Evolutionary conservation across 2,888 invertebrate genomes (phyloP), one percentile per base, ranked within the genome.

Genomic region (Crocallis elinguaria): DNA sequence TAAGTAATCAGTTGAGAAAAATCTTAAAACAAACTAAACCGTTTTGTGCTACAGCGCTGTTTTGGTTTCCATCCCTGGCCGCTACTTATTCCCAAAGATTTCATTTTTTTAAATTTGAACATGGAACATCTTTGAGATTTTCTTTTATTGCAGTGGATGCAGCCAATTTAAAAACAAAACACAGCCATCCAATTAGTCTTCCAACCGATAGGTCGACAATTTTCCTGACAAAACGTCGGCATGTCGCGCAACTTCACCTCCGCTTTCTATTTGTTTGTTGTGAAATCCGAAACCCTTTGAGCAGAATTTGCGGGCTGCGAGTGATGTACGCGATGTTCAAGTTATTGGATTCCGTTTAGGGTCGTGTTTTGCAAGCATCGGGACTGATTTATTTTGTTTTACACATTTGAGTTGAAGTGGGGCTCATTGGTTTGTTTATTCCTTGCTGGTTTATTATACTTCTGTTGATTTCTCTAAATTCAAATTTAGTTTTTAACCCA

Each of bases 201-300:
- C 38, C 32, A 11, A 23, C 21, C 13, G 19, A 39, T 49, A 33
- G 27, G 49, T 42, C 42, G 17, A 21, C 42, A 21, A 42, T 50
- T 35, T 42, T 30, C 42, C 41, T 21, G 33, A 30, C 23, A 14
- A 36, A 39, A 30, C 23, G 43, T 43, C 49, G 35, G 52, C 32
- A 45, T 38, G 44, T 51, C 44, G 48, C 54, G 32, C 41, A 49
- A 58, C 51, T 59, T 59, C 49, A 59, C 55, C 55, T 50, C 37
- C 39, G 37, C 42, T 69, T 69, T 69, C 66, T 68, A 67, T 72
- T 72, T 70, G 69, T 75, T 76, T 71, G 68, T 69, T 70, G 66
- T 70, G 72, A 69, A 73, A 76, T 71, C 65, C 49, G 64, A 69
- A 69, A 50, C 65, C 63, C 57, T 62, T 56, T 67, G 55, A 62